Evolutionary conservation across 53 echinoderm and acorn worm species (phyloP).

Genomic region (Stichopus horrens): DNA sequence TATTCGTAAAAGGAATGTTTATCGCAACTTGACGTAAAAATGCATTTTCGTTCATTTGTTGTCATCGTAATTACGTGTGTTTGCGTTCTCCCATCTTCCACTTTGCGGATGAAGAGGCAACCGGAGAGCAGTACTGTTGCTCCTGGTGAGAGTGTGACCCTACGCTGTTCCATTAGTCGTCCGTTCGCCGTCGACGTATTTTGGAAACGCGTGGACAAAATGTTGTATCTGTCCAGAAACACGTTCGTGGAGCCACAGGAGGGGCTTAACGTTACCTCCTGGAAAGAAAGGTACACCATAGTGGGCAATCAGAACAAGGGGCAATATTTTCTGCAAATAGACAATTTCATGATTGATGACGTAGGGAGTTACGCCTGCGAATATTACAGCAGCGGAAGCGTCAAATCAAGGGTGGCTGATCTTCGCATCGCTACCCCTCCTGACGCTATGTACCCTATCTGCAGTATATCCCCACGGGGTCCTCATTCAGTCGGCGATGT

Average conservation of each 20-base stretch:
- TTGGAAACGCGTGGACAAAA: conserved; percentile 69
- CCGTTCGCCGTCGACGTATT: conserved; percentile 58
- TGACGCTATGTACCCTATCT: conserved; percentile 63
- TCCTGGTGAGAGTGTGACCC: conserved; percentile 64
- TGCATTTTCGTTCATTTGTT: neutral
- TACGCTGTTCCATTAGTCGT: conserved; percentile 68
- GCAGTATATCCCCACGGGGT: conserved; percentile 55
- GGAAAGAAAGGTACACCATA: conserved; percentile 48
- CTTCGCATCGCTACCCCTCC: conserved; percentile 69
- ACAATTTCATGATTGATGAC: conserved; percentile 51
- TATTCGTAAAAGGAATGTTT: neutral
- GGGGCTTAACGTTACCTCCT: conserved; percentile 40
- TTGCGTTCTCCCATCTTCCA: neutral
- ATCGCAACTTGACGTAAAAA: neutral
- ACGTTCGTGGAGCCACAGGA: conserved; percentile 59
- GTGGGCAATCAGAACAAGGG: conserved; percentile 63
- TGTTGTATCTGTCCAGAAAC: conserved; percentile 59
- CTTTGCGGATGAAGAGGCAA: conserved; percentile 45
- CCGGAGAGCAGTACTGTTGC: conserved; percentile 44
- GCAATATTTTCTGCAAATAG: conserved; percentile 70
- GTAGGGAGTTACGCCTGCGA: conserved; percentile 67
- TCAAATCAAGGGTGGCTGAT: conserved; percentile 61
- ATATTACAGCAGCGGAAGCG: conserved; percentile 55
- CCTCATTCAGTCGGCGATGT: conserved; percentile 68
- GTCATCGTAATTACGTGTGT: neutral